phyloP scores from a whole-genome alignment of 2,888 invertebrate species.

The Lymantria dispar region DNA sequence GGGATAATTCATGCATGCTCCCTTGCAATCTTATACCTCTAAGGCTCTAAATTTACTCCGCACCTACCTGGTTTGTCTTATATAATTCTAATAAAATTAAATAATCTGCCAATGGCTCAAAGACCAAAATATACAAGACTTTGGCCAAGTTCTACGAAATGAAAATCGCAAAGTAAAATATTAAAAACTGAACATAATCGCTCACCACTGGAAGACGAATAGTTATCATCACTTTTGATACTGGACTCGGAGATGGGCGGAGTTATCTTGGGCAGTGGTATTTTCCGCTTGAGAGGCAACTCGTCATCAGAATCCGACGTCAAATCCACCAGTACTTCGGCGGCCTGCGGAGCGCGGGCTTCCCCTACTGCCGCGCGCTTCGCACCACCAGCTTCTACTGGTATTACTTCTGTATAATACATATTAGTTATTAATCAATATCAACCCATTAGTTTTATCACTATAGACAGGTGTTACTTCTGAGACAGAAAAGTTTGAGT shows the following conservation, averaged over 20 bases:
- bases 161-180: too few relatives aligned
- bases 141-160: too few relatives aligned
- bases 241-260: slow-evolving; percentile 60
- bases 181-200: background rate
- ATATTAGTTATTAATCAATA: background rate
- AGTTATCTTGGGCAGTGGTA: slow-evolving; percentile 60
- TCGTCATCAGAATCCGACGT: slow-evolving; percentile 90
- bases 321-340: slow-evolving; percentile 84
- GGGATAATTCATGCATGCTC: too few relatives aligned
- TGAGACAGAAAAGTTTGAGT: too few relatives aligned
- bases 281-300: slow-evolving; percentile 84
- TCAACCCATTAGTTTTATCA: too few relatives aligned
- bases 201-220: slow-evolving; percentile 62
- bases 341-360: slow-evolving; percentile 59
- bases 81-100: too few relatives aligned
- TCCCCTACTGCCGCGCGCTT: slow-evolving; percentile 70
- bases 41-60: too few relatives aligned
- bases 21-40: too few relatives aligned
- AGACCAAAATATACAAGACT: too few relatives aligned
- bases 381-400: slow-evolving; percentile 58
- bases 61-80: too few relatives aligned
- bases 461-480: too few relatives aligned
- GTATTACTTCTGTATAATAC: slow-evolving; percentile 66
- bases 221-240: slow-evolving; percentile 61
- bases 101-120: too few relatives aligned